Base-by-base conservation (phyloP, 2,888 invertebrate genomes). In the Sinohyriopsis cumingii region DNA sequence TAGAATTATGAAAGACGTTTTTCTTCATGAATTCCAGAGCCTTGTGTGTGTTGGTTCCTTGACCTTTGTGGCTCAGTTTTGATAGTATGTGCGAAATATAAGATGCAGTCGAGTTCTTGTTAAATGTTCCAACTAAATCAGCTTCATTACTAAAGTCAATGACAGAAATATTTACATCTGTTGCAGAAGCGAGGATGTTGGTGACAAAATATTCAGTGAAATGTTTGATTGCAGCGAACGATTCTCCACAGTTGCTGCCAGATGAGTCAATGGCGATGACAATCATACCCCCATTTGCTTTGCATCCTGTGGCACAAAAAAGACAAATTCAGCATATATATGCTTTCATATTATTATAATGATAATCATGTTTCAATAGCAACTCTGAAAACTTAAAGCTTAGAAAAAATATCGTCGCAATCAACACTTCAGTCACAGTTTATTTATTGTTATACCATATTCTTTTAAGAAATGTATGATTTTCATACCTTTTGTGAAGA, bases 191-290 rank as follows among this genome's bases (percentile, higher is more conserved):
- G 25, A 75, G 72, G 28, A 77, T 65, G 15, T 66, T n/a, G 55
- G 22, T 24, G 9, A 75, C 75, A 4, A 77, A 69, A 59, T 75
- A 71, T 45, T 75, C 59, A 12, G 77, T 72, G 59, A 78, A 78
- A 12, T 70, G 65, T 64, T 71, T 57, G 68, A 76, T 68, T 18
- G 65, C 65, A 55, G 69, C 57, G 59, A 78, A 80, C 65, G 78
- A 78, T 0, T 64, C 67, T n/a, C 64, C 72, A 12, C 78, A 76
- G 28, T 78, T 75, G 62, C 80, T 80, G 61, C 77, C 76, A 3
- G 84, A 84, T 4, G 82, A 68, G 68, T 84, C 84, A 57, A 84
- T 69, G 15, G 83, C 75, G 59, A 84, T 45, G 45, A 12, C 45
- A 12, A 45, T 45, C 3, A 9, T 45, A 45, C 45, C 45, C 12